Evolutionary conservation across 1,140 invertebrate genomes (phyloP).

Genomic region (Drosophila pseudoananassae): DNA sequence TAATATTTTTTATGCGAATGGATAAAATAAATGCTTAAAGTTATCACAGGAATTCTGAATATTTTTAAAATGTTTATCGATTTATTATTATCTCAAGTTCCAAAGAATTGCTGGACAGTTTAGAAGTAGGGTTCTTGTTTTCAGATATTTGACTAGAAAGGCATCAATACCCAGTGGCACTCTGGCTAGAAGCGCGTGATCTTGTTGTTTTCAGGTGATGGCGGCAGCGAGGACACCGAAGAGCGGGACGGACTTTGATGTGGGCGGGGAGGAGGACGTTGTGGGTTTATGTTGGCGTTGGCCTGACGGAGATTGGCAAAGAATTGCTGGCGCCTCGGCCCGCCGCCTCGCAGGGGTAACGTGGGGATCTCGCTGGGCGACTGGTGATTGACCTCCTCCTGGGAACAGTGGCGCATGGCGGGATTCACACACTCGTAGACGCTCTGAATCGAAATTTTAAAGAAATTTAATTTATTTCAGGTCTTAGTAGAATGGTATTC

Average conservation of each 20-base stretch:
- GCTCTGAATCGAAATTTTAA: conserved; percentile 46
- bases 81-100: conserved; percentile 28
- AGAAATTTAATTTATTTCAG: background rate
- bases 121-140: conserved; percentile 41
- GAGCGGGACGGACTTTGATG: conserved; percentile 70
- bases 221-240: conserved; percentile 70
- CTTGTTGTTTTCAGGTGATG: conserved; percentile 76
- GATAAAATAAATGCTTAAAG: too few species aligned
- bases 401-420: conserved; percentile 77
- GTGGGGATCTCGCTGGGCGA: conserved; percentile 83
- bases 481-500: background rate
- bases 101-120: conserved; percentile 28
- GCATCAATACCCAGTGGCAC: conserved; percentile 1
- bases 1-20: too few species aligned
- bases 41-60: background rate
- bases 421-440: conserved; percentile 84
- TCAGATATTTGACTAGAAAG: conserved; percentile 66
- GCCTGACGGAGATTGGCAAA: conserved; percentile 83
- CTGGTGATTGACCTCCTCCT: conserved; percentile 74
- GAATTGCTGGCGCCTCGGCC: conserved; percentile 75
- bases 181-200: conserved; percentile 72
- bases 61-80: conserved; percentile 3
- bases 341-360: conserved; percentile 77
- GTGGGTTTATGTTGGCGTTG: conserved; percentile 78
- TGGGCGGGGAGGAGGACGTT: conserved; percentile 69